Percentiles rank a stretch among this genome's conserved stretches.
Evolutionary conservation across 2,888 invertebrate genomes (phyloP).

Genomic region (Dioctria rufipes): DNA sequence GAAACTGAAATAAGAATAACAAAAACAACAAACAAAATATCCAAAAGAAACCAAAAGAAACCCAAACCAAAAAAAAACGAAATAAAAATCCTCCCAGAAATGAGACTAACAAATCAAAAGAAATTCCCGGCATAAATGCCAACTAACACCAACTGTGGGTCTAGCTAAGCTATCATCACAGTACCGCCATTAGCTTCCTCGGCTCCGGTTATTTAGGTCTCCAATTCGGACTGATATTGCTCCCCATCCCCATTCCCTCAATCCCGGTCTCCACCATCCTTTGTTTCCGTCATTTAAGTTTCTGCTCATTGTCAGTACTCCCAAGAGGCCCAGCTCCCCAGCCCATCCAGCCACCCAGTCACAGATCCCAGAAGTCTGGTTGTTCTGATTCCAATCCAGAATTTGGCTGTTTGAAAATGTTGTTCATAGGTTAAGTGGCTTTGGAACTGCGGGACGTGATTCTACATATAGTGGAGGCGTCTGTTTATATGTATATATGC

Average conservation of each 20-base stretch:
- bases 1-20: not conserved
- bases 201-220: conserved; percentile 46
- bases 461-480: conserved; percentile 38
- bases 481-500: conserved; percentile 21
- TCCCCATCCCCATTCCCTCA: not conserved
- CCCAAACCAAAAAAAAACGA: no score
- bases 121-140: conserved; percentile 44
- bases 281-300: not conserved
- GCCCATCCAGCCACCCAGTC: not conserved
- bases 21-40: not conserved
- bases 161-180: conserved; percentile 48
- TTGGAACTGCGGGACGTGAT: conserved; percentile 16
- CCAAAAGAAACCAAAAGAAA: no score
- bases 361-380: conserved; percentile 28
- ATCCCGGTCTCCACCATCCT: not conserved
- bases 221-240: conserved; percentile 34
- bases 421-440: conserved; percentile 38
- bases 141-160: conserved; percentile 43
- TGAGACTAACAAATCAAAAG: conserved; percentile 50
- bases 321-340: not conserved
- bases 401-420: conserved; percentile 28
- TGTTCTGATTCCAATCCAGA: conserved; percentile 40
- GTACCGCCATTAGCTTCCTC: conserved; percentile 38
- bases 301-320: not conserved
- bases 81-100: not conserved